Evolutionary conservation across 2,113 vertebrate genomes (phyloP), one percentile per base, ranked within the genome.

Genomic region (Tragelaphus strepsiceros): DNA sequence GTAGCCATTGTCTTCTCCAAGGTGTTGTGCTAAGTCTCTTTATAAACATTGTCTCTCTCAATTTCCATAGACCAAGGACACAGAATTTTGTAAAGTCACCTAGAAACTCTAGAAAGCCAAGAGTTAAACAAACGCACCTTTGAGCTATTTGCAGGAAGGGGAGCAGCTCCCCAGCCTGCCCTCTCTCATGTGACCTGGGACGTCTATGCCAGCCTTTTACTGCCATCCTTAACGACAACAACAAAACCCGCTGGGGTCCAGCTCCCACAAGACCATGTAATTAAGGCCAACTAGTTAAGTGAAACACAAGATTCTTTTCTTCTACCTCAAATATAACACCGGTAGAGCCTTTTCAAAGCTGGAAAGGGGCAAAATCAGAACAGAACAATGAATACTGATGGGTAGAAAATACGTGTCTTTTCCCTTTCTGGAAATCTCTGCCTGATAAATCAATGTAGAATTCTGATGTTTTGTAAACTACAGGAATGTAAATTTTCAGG

Each of bases 211-310:
- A 87, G 91, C n/a, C 94, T 97, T 94, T 97, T 83, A 39, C 86
- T 84, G 80, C 94, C 94, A 56, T 43, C 88, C 91, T 97, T 46
- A 81, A 74, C 67, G 56, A 64, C 81, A 93, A 81, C 71, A 93
- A 91, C 90, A 90, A 67, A 83, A 96, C 71, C 62, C 83, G 1
- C 96, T 19, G 26, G 82, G 88, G 88, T 67, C 84, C 61, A 46
- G 82, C 26, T 95, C 93, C 91, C 91, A 56, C 4, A 86, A 93
- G 91, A 58, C 4, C 24, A 19, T 91, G 56, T 89, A 78, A 90
- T 54, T 85, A 96, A 81, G 24, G n/a, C 43, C 62, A 81, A 62
- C 89, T 96, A 21, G 51, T 87, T 94, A 93, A 80, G 49, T 88
- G 88, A 87, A 88, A 90, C 51, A 26, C 83, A 94, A 85, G 58